Evolutionary conservation across 2,888 invertebrate genomes (phyloP), one percentile per base, ranked within the genome.

Genomic region (Stenotaenia linearis): DNA sequence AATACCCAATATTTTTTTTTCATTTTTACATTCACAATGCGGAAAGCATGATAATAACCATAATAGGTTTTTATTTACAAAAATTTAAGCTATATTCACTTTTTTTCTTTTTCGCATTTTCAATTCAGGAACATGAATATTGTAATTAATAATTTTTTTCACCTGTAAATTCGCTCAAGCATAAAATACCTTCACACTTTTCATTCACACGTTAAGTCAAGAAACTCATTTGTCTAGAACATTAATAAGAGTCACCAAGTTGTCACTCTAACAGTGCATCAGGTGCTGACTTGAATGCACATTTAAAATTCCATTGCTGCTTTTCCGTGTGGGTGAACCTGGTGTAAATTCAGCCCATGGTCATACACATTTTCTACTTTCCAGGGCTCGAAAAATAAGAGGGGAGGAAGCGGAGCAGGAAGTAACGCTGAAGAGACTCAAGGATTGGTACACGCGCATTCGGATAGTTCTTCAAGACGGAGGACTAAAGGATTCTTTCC

Each of bases 401-500:
- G 69, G 25, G 69, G 69, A 25, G 69, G 69, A 69, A 69, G 69
- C 15, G 69, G 69, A 28, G 7, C 10, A 25, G 69, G 69, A 69
- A 69, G 23, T 69, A 69, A 28, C 25, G 69, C 69, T 25, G 69
- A 69, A 28, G 69, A 69, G 12, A 6, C 69, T 3, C 69, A 28
- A 25, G 69, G 69, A 69, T n/a, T 69, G 28, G 23, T 69, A 3
- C 69, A 25, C n/a, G 69, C 15, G 15, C 69, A 69, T 69, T 28
- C 69, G 23, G 69, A 69, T 69, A 28, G 69, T 28, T 25, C 69
- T 25, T 69, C 25, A 9, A 69, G 28, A n/a, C 25, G 69, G 25
- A 69, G 69, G 25, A 69, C 25, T 28, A 69, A 69, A 28, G 77
- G 77, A n/a, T 28, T 77, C 45, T 77, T 77, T n/a, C 35, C 40